Evolutionary conservation across 2,113 vertebrate genomes (phyloP), one percentile per base, ranked within the genome.

Genomic region (Megaleporinus macrocephalus): DNA sequence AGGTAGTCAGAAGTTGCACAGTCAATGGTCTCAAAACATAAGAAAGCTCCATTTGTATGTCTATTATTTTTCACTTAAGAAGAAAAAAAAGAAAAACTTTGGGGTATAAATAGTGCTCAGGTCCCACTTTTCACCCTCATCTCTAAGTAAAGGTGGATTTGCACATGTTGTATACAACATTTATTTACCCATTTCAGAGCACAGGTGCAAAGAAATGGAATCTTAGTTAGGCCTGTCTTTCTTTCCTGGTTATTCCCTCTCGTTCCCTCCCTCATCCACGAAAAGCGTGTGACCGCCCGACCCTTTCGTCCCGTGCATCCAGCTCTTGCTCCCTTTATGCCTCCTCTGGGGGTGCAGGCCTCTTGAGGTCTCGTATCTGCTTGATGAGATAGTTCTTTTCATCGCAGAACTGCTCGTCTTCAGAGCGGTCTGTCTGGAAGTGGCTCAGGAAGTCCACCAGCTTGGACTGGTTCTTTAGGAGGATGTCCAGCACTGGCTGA

Each of bases 381-480:
- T 98, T 98, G 18, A 98, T 95, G 92, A 99, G 90, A 93, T 98
- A 99, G 94, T 98, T 98, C 92, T 99, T 99, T 93, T 99, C 98
- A 0, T 98, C 97, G 0, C 95, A 95, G 92, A 99, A 99, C 91
- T 99, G 97, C 89, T 99, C 97, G 0, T 99, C 97, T 0, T 99
- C 97, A 0, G 95, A 95, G 84, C 98, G 89, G 90, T 99, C 98
- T 0, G 96, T 97, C 89, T 99, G 98, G 93, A 99, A 99, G 85
- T 96, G 95, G 94, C 96, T 96, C 89, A 99, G 95, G 92, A 99
- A 99, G 1, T 99, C 98, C 79, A 99, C 96, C 36, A 99, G 95
- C 88, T 99, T 99, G 92, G 97, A 88, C 79, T 99, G 97, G 91
- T 99, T 99, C 93, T 99, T 99, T 88, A 99, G 89, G 83, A 99